These are phyloP conservation scores for Clupea harengus DNA, from an alignment of 2,113 vertebrate species.

Conservation along the genomic window DNA sequence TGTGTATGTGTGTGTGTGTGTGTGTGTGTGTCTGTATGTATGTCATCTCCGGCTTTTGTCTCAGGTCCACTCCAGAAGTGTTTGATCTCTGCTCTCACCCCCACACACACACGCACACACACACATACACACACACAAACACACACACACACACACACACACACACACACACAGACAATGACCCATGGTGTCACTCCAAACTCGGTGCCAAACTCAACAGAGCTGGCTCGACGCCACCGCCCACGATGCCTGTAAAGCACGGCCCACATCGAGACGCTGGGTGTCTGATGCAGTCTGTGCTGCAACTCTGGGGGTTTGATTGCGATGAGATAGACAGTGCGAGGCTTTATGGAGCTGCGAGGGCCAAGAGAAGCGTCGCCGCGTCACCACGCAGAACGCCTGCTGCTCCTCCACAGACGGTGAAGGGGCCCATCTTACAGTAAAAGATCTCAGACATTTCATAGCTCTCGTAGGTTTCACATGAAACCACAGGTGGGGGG, in stretches of 20 bases:
- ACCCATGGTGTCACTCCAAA: constrained; percentile 30
- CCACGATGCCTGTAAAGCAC: not conserved
- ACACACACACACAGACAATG: constrained; percentile 25
- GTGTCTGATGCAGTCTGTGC: not conserved
- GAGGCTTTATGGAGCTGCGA: not conserved
- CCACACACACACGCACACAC: constrained; percentile 5
- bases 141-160: not conserved
- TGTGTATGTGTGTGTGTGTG: not conserved
- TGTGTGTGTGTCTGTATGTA: not conserved
- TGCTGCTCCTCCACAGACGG: not conserved
- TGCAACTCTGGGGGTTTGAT: not conserved
- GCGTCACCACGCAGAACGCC: not conserved
- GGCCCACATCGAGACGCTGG: too few relatives aligned
- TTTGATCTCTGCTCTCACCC: constrained; percentile 5
- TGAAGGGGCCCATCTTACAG: not conserved
- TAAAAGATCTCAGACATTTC: not conserved
- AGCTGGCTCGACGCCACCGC: not conserved
- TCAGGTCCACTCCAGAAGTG: not conserved
- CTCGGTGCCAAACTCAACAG: not conserved
- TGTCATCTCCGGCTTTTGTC: constrained; percentile 7
- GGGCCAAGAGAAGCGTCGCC: too few relatives aligned
- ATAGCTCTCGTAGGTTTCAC: not conserved
- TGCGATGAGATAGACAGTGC: not conserved
- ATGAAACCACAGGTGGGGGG: not conserved
- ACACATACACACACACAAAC: constrained; percentile 17